Evolutionary conservation across 2,113 vertebrate species (phyloP), one percentile per base, ranked within the genome.

Genomic region (Thinocorus orbignyianus): DNA sequence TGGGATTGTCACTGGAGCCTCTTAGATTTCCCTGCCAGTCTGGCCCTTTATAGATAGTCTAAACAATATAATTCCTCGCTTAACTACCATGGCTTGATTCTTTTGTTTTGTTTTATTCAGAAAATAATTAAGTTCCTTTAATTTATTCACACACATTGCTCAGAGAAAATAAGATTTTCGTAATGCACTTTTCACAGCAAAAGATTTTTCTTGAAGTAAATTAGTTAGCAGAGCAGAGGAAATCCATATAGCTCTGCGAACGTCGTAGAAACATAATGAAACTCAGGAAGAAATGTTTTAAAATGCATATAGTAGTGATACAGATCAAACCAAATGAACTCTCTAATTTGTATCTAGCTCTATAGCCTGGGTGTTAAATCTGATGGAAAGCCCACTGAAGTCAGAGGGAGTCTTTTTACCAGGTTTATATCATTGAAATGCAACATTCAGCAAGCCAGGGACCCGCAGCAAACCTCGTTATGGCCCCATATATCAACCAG

Each of bases 111-210:
- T 81, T 93, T 88, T 91, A 92, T 87, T 95, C 89, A 83, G 93
- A 90, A 96, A 97, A 95, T 96, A 96, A 96, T 96, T 96, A 95
- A 70, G 85, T 94, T 91, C 61, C 35, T 95, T 94, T 93, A 93
- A 93, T 96, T 92, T 89, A 95, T 94, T 93, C 92, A 93, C 80
- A 86, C 69, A 79, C 42, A 57, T 72, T 80, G 61, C 91, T 96
- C 62, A 77, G 60, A 95, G 95, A 95, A 96, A 96, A 96, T 87
- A 93, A 92, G 87, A 88, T 84, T 94, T 96, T 81, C 48, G 64
- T 90, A 95, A 95, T 88, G 85, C 69, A 85, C 65, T 95, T 96
- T 89, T 82, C 81, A 91, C 64, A 81, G 93, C 42, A 92, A 89
- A 94, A 93, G 73, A 87, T 96, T 95, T 96, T 96, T 95, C 88